Evolutionary conservation across 2,113 vertebrate species (phyloP), one percentile per base, ranked within the genome.

Genomic region (Porphyrio hochstetteri): DNA sequence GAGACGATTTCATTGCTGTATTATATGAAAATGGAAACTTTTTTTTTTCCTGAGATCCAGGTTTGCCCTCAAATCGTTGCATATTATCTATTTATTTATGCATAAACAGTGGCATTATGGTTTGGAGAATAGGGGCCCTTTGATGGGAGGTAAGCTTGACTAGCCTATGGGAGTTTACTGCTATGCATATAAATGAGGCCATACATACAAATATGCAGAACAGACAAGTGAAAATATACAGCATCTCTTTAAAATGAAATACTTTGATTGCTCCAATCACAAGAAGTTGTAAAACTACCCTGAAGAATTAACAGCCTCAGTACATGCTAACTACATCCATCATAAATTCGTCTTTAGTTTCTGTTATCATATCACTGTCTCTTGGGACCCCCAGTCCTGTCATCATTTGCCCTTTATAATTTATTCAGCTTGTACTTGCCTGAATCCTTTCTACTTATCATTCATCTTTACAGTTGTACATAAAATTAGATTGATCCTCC

Each of bases 351-450:
- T 96, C 96, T 98, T 97, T 97, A 97, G 97, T 97, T 98, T 98
- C 97, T 98, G 97, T 98, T 98, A 98, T 98, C 98, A 95, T 97
- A 98, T 98, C 97, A 87, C 92, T 94, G 90, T 97, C 98, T 98
- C 98, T 81, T 82, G 97, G 97, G 98, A 98, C 94, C 96, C 95
- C 83, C 95, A 95, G 95, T 76, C 96, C 97, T 98, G 98, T 98
- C 98, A 98, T 97, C 98, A 96, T 98, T 98, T 98, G 97, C 98
- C 98, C 98, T 98, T 98, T 98, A 98, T 98, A 98, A 98, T 98
- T 98, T 98, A 98, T 98, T 98, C 97, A 98, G 97, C 97, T 98
- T 96, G 96, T 97, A 98, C 97, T 98, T 97, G 97, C 97, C 93
- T 96, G 96, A 97, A 97, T 98, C 95, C 97, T 97, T 98, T 97